Evolutionary conservation across 2,797 vertebrate genomes (phyloP).

Genomic region (Tenualosa ilisha): DNA sequence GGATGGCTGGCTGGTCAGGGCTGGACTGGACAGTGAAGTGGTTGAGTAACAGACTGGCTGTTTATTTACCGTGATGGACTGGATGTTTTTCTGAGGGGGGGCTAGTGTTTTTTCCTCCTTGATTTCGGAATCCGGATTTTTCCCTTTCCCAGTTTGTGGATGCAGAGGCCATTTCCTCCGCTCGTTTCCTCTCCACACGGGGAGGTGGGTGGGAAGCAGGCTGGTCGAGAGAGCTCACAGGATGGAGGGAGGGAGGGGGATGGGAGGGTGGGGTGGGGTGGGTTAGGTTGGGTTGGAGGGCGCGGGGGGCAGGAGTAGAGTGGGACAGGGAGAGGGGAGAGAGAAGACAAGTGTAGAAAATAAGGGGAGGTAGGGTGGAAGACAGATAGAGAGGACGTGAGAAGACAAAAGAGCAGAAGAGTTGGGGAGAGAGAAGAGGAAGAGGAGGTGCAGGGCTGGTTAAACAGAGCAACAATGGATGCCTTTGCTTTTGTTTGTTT

Average conservation of each 20-base stretch:
- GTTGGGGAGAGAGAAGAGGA: not conserved
- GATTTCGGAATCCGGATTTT: constrained; percentile 62
- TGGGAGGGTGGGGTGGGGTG: constrained; percentile 31
- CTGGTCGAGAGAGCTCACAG: not conserved
- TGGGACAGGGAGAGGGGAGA: not conserved
- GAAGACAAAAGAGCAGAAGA: not conserved
- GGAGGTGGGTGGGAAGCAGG: constrained; percentile 59
- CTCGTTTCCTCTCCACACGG: constrained; percentile 62
- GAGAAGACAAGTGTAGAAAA: not conserved
- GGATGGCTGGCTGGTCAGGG: not conserved
- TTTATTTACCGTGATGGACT: constrained; percentile 66
- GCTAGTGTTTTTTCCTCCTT: constrained; percentile 65
- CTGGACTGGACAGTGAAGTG: not conserved
- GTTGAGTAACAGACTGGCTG: constrained; percentile 48
- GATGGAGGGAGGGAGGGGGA: constrained; percentile 1
- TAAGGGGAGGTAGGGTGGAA: not conserved
- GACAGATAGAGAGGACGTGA: not conserved
- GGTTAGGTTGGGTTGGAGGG: not conserved
- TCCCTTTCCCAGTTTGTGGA: constrained; percentile 60
- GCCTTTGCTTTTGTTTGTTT: not conserved
- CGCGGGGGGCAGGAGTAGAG: not conserved
- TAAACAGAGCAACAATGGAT: not conserved
- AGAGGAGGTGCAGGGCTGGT: not conserved
- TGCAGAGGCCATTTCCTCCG: constrained; percentile 54
- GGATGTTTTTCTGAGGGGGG: constrained; percentile 61